Evolutionary conservation across 2,113 vertebrate species (phyloP).

Genomic region (Glareola pratincola): DNA sequence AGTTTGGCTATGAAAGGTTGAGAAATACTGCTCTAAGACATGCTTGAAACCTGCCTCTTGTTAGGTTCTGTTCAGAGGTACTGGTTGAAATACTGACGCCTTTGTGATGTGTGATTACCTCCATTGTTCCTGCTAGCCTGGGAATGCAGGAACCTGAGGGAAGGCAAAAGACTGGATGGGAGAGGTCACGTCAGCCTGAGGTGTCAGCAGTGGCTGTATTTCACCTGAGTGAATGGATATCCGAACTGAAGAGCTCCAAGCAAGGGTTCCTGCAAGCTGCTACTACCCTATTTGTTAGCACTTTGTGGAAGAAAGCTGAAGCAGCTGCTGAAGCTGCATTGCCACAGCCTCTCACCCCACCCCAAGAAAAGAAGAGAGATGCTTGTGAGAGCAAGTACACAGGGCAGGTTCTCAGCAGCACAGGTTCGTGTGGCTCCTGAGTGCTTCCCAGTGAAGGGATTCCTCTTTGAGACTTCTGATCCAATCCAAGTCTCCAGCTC

Average conservation of each 20-base stretch:
- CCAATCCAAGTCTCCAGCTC: neutral
- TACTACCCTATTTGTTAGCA: neutral
- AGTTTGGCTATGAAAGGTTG: neutral
- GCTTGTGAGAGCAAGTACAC: neutral
- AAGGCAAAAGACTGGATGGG: neutral
- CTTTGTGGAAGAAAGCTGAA: neutral
- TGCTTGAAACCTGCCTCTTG: neutral
- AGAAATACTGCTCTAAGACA: neutral
- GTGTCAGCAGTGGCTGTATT: neutral
- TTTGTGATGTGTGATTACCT: neutral
- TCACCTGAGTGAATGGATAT: fast-evolving
- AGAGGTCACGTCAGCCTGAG: neutral
- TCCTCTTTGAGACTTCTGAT: neutral
- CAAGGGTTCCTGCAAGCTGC: neutral
- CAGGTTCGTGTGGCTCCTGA: neutral
- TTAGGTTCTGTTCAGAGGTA: neutral
- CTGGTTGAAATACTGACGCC: neutral
- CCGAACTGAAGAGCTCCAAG: neutral
- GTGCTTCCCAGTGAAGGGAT: neutral
- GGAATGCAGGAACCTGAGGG: neutral
- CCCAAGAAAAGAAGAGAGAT: neutral
- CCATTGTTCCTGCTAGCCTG: neutral
- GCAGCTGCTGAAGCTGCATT: neutral
- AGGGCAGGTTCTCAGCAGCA: neutral
- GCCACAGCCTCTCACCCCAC: neutral